Percentiles rank a stretch among this genome's conserved stretches.
These are phyloP conservation scores for Polydesmus complanatus DNA, from an alignment of 2,888 invertebrate species.

Conservation along the genomic window DNA sequence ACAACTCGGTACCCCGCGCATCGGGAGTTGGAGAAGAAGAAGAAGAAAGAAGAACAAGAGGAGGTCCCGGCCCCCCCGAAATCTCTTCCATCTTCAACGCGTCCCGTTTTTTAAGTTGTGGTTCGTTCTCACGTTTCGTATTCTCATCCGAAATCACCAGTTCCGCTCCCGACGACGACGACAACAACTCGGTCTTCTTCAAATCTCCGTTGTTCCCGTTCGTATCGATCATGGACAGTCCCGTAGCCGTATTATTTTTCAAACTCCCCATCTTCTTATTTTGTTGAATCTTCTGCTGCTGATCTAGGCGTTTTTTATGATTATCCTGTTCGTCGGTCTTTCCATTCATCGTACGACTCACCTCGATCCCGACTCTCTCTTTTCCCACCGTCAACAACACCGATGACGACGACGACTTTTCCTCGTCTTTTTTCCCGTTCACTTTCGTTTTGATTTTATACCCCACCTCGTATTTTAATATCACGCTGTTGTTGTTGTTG, in stretches of 20 bases:
- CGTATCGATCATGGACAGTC: background rate
- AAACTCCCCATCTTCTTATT: background rate
- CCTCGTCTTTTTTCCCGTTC: background rate
- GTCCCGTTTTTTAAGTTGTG: background rate
- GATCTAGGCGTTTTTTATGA: no score
- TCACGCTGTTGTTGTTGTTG: background rate
- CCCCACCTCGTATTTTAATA: background rate
- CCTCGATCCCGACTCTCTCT: background rate
- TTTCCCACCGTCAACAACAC: no score
- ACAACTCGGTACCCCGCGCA: background rate
- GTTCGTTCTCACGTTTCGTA: background rate
- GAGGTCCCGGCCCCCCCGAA: background rate
- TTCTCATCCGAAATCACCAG: background rate
- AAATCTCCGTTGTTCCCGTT: background rate
- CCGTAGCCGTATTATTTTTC: background rate
- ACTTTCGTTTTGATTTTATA: background rate
- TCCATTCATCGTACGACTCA: conserved; percentile 12
- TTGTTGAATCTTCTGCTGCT: background rate
- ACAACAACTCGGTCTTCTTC: background rate
- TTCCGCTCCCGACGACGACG: background rate
- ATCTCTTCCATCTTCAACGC: no score
- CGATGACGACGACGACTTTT: background rate
- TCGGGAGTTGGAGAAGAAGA: background rate
- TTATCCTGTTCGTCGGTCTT: background rate
- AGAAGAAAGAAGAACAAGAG: background rate